Base-by-base conservation (phyloP, 1,140 invertebrate genomes). In the Nilaparvata lugens region DNA sequence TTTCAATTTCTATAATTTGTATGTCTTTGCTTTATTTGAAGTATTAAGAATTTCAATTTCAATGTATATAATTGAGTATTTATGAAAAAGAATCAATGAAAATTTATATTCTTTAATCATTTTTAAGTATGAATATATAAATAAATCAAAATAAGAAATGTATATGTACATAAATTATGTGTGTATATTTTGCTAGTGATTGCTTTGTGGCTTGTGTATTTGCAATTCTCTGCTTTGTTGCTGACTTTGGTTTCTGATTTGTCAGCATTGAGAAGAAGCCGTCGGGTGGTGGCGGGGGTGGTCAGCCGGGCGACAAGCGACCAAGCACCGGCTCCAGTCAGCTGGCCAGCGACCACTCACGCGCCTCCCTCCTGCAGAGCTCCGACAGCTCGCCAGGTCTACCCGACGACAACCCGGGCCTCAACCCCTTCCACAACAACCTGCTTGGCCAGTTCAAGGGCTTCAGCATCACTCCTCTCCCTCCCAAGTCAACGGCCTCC, bases 361-460 rank as follows among this genome's bases (percentile, higher is more conserved):
- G 51, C 28, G 58, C 64, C 11, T 64, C 67, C 58, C 66, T 79
- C 5, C 68, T 79, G 68, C 68, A 84, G 73, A 73, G 81, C 78
- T 71, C 72, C 52, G 76, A 77, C 66, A 78, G 76, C 0, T 73
- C 56, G 1, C 43, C 52, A 54, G 76, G 75, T 38, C 73, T 75
- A 6, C 70, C 78, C 16, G 80, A 77, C 52, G 76, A 78, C 58
- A 79, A 78, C 56, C 75, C 78, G 25, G 74, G 77, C 0, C 71
- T 79, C 2, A 76, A 61, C 64, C 72, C 42, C 43, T 65, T 83
- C 65, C 76, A 79, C 63, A 81, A 76, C 64, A 80, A 82, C 60
- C 81, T 92, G 66, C 88, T 91, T 67, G 89, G 89, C 0, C 86
- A 91, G 62, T 91, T 90, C 73, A 90, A 90, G 75, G 89, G 89